Base-by-base conservation (phyloP, 2,888 invertebrate species). In the Serrognathus titanus region DNA sequence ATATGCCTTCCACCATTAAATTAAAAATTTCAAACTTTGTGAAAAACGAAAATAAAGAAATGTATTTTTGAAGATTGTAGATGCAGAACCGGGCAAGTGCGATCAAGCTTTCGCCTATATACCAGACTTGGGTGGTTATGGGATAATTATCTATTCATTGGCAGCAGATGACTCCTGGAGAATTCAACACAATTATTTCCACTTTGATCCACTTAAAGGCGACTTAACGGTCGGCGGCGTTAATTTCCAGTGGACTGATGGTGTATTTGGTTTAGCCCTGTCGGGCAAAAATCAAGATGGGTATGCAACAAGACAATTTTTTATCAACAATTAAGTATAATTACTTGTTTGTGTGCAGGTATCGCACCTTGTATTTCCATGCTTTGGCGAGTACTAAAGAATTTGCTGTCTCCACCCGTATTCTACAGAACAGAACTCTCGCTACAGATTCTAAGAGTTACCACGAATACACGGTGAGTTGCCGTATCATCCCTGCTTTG, bases 191-290 rank as follows among this genome's bases (percentile, higher is more conserved):
- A 90, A 91, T 71, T 92, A 83, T 78, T 92, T 92, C 85, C 85
- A 89, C 75, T 90, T 92, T 65, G 92, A 92, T 71, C 92, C 92
- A 0, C 75, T 91, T 16, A 79, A 84, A 67, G 91, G 92, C 2
- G 84, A 89, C 63, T 89, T 88, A 74, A 87, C 86, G 66, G 84
- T 92, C 10, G 88, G 85, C 43, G 91, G 91, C 4, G 82, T 90
- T 16, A 85, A 88, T 71, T 92, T 92, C 83, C 92, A 92, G 72
- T 92, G 91, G 92, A 89, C 88, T 0, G 92, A 92, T 72, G 92
- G 92, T 1, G 82, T 92, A 0, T 91, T 92, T 66, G 89, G 87
- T 11, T 71, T 92, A 61, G 88, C 90, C 1, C 76, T 90, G 12
- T 87, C 79, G 63, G 61, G 70, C 48, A 53, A 62, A 13, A 80